Conservation (phyloP, 2,113 vertebrate genomes). For the Dromiciops gliroides region DNA sequence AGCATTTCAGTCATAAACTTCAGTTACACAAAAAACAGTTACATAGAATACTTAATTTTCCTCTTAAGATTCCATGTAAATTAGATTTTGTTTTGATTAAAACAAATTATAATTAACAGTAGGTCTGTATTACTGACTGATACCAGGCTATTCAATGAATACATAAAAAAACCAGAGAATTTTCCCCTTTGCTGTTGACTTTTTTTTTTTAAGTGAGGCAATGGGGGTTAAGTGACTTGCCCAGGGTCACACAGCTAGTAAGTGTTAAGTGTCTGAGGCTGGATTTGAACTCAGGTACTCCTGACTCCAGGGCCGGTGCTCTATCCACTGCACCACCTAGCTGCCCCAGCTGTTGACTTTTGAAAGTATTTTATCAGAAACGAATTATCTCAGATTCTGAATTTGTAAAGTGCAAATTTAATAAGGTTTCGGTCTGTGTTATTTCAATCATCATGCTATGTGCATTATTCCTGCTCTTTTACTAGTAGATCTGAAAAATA, state of each 20-base stretch:
- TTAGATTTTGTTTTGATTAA: neutral
- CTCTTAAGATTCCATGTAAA: neutral
- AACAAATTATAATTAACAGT: neutral
- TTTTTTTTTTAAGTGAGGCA: too few relatives aligned
- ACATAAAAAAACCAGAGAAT: too few relatives aligned
- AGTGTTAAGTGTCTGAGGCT: too few relatives aligned
- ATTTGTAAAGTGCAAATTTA: neutral
- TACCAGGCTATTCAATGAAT: neutral
- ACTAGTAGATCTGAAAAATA: neutral
- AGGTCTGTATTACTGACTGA: neutral
- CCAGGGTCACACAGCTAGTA: too few relatives aligned
- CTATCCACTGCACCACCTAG: too few relatives aligned
- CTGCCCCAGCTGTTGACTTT: too few relatives aligned
- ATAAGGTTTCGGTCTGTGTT: neutral
- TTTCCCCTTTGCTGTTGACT: too few relatives aligned
- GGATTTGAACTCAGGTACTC: too few relatives aligned
- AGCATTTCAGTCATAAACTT: neutral
- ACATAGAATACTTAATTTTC: neutral
- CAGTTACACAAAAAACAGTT: neutral
- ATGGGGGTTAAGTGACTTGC: too few relatives aligned
- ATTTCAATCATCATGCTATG: neutral
- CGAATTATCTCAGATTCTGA: neutral
- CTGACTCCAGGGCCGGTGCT: too few relatives aligned
- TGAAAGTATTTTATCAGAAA: neutral
- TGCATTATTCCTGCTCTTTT: neutral